Percentiles rank a stretch among this genome's conserved stretches.
Conservation (phyloP, 2,113 vertebrate species). For the Ciconia boyciana region DNA sequence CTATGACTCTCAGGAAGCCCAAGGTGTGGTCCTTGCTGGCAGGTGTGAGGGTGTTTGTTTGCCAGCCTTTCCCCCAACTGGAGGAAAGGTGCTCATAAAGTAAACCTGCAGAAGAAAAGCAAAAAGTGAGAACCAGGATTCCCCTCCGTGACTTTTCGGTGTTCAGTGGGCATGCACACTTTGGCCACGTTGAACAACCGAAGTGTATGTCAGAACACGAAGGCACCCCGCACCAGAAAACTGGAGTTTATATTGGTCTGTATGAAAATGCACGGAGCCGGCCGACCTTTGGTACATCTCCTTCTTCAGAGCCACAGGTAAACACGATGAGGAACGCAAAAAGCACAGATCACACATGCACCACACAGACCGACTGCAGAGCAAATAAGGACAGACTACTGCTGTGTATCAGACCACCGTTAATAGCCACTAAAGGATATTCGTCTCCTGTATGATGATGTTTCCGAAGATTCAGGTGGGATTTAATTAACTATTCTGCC, state of each 20-base stretch:
- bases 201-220: not conserved
- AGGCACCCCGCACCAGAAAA: not conserved
- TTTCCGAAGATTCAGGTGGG: not conserved
- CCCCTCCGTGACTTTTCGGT: not conserved
- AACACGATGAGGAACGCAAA: not conserved
- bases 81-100: conserved; percentile 54
- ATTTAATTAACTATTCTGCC: not conserved
- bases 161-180: not conserved
- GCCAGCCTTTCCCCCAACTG: conserved; percentile 46
- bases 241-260: fast-evolving
- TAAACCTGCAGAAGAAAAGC: conserved; percentile 3
- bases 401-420: not conserved
- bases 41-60: conserved; percentile 55
- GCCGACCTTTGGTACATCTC: not conserved
- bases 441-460: not conserved
- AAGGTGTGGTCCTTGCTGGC: conserved; percentile 56
- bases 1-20: conserved; percentile 36
- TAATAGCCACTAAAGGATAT: not conserved
- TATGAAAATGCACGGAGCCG: not conserved
- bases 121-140: not conserved
- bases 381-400: not conserved
- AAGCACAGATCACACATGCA: not conserved
- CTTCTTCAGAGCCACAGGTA: not conserved
- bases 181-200: fast-evolving
- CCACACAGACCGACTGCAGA: not conserved